A percentile compares a stretch with the other conserved stretches of the same genome.
Conservation (phyloP, 2,888 invertebrate genomes). For the Amphipoea lucens region DNA sequence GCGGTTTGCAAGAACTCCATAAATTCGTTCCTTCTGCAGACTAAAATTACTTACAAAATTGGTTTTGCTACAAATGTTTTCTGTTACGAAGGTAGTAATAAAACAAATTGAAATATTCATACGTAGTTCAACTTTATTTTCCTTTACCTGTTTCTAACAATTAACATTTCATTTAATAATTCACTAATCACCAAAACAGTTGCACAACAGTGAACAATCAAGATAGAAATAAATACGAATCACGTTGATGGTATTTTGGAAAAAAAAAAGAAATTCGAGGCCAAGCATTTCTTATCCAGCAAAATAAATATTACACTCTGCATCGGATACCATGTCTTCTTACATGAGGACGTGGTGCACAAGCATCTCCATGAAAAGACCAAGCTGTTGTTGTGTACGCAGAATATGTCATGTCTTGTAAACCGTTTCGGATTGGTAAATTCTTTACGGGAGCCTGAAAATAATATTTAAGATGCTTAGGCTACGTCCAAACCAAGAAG, state of each 20-base stretch:
- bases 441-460: slow-evolving; percentile 68
- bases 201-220: slow-evolving; percentile 46
- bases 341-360: slow-evolving; percentile 48
- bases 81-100: neutral
- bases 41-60: neutral
- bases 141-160: slow-evolving; percentile 24
- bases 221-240: slow-evolving; percentile 6
- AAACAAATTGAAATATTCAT: neutral
- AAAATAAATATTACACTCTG: slow-evolving; percentile 26
- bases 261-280: neutral
- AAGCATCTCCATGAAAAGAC: slow-evolving; percentile 81
- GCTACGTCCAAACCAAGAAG: neutral
- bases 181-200: slow-evolving; percentile 36
- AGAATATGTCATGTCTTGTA: slow-evolving; percentile 83
- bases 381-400: slow-evolving; percentile 81
- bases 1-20: neutral
- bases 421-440: slow-evolving; percentile 79
- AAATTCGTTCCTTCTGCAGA: neutral
- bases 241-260: neutral
- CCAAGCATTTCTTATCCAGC: neutral
- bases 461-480: neutral
- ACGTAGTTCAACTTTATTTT: slow-evolving; percentile 37
- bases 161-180: slow-evolving; percentile 22
- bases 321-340: slow-evolving; percentile 48
- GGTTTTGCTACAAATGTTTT: neutral